phyloP scores from a whole-genome alignment of 2,888 invertebrate species.

The Carabus problematicus region DNA sequence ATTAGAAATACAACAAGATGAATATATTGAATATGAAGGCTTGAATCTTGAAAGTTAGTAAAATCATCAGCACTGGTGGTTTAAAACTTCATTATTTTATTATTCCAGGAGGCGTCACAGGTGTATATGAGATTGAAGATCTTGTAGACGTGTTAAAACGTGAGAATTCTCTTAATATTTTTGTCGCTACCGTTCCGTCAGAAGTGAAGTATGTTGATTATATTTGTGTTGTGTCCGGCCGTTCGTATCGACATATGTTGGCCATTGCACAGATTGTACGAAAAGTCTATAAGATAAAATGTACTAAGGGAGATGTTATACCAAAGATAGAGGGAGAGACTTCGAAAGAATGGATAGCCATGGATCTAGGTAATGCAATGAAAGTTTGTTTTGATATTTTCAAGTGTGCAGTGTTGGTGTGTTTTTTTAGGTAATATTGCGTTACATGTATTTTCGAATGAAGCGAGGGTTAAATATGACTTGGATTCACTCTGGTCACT shows the following conservation, averaged over 20 bases:
- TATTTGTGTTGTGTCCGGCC: constrained; percentile 80
- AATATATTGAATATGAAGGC: constrained; percentile 68
- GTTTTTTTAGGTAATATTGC: constrained; percentile 82
- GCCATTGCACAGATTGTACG: constrained; percentile 79
- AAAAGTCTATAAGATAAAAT: constrained; percentile 78
- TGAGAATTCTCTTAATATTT: constrained; percentile 82
- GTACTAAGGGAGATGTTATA: constrained; percentile 65
- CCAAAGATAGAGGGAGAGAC: constrained; percentile 81
- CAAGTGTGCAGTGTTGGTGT: not conserved
- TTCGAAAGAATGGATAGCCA: constrained; percentile 84
- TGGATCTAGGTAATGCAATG: constrained; percentile 78
- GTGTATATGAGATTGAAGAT: constrained; percentile 90
- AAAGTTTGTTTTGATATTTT: too few species aligned
- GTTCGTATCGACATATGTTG: constrained; percentile 75
- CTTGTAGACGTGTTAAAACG: constrained; percentile 76
- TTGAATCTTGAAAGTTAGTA: constrained; percentile 67
- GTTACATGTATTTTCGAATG: constrained; percentile 82
- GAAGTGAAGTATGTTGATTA: constrained; percentile 83
- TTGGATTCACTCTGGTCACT: constrained; percentile 92
- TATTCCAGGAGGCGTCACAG: constrained; percentile 76
- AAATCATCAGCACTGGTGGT: too few species aligned
- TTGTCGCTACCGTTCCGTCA: constrained; percentile 78
- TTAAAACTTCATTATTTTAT: constrained; percentile 13
- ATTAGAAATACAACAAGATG: constrained; percentile 52
- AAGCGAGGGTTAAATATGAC: constrained; percentile 77